These are phyloP conservation scores for Sarotherodon lohbergeri DNA, from an alignment of 2,113 vertebrate genomes.

Conservation along the genomic window DNA sequence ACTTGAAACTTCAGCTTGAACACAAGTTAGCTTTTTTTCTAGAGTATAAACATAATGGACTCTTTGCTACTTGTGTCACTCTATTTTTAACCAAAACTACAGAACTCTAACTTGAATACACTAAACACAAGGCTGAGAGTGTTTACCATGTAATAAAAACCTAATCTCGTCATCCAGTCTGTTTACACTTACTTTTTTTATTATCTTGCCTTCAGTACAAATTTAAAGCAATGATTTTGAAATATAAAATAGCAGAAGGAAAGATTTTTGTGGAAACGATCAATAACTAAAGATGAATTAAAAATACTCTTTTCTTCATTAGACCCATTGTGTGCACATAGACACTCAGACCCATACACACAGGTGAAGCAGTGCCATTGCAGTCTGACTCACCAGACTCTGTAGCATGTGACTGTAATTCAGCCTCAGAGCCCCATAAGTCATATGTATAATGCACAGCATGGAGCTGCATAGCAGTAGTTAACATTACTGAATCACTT, in stretches of 20 bases:
- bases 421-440: conserved; percentile 47
- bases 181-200: not conserved
- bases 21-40: not conserved
- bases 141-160: not conserved
- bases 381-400: conserved; percentile 20
- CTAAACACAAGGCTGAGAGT: not conserved
- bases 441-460: conserved; percentile 55
- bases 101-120: not conserved
- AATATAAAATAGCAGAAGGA: not conserved
- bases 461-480: conserved; percentile 17
- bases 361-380: not conserved
- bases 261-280: not conserved
- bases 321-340: not conserved
- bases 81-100: not conserved
- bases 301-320: not conserved
- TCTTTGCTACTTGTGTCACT: not conserved
- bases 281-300: not conserved
- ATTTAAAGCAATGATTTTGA: conserved; percentile 5
- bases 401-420: conserved; percentile 40
- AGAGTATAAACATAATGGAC: accelerated
- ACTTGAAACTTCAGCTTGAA: not conserved
- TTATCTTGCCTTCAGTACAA: not conserved
- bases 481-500: conserved; percentile 60
- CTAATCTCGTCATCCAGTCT: conserved; percentile 6
- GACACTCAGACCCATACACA: not conserved